phyloP scores from a whole-genome alignment of 2,113 vertebrate species.

The Sapayoa aenigma region DNA sequence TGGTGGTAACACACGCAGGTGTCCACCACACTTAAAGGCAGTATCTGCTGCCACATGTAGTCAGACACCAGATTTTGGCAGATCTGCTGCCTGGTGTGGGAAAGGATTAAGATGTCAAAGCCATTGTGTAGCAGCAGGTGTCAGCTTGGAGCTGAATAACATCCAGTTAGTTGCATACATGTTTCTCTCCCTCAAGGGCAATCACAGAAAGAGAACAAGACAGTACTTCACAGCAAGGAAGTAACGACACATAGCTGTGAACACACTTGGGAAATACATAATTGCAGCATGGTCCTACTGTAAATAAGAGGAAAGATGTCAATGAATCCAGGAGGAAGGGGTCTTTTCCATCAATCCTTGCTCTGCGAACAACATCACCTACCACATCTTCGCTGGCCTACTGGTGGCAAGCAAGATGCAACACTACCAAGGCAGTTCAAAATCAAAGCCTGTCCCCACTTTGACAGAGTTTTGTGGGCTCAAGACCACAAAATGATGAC shows the following conservation, averaged over 20 bases:
- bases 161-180: not conserved
- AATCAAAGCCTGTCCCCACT: not conserved
- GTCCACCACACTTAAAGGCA: not conserved
- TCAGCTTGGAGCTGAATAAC: not conserved
- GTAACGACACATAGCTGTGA: not conserved
- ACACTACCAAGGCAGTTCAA: not conserved
- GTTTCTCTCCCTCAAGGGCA: not conserved
- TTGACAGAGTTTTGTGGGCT: not conserved
- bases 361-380: rapidly evolving
- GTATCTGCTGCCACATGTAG: not conserved
- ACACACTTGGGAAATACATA: not conserved
- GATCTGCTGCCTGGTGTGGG: not conserved
- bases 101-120: too few species aligned
- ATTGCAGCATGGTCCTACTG: not conserved
- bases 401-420: not conserved
- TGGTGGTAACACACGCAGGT: rapidly evolving
- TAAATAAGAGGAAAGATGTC: not conserved
- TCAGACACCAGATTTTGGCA: not conserved
- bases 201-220: not conserved
- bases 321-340: not conserved
- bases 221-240: not conserved
- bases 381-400: not conserved
- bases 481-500: not conserved
- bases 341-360: not conserved
- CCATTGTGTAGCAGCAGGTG: too few species aligned